Conservation (phyloP, 2,888 invertebrate genomes). For the Lapara coniferarum region DNA sequence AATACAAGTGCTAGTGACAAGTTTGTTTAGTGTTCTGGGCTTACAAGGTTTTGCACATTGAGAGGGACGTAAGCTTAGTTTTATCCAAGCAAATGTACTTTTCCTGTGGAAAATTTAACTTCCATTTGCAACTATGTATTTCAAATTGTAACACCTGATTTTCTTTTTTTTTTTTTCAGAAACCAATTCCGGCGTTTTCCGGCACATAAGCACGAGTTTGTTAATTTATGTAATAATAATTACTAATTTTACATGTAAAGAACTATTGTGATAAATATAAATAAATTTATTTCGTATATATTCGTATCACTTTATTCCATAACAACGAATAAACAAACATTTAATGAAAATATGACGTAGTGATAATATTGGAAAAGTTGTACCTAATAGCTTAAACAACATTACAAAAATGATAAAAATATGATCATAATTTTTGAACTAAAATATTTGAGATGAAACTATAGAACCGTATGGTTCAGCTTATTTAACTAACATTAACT, state of each 20-base stretch:
- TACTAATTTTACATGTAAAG: slow-evolving; percentile 44
- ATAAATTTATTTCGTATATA: slow-evolving; percentile 35
- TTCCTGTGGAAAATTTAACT: too few relatives aligned
- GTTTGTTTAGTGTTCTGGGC: too few relatives aligned
- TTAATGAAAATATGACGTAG: slow-evolving; percentile 6
- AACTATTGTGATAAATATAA: slow-evolving; percentile 52
- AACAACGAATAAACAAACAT: slow-evolving; percentile 21
- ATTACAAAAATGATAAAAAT: slow-evolving; percentile 20
- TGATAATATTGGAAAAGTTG: slow-evolving; percentile 16
- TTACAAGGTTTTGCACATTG: too few relatives aligned
- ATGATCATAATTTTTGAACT: slow-evolving; percentile 13
- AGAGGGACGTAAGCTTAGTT: too few relatives aligned
- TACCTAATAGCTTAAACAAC: slow-evolving; percentile 8
- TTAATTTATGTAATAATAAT: slow-evolving; percentile 40
- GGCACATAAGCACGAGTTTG: slow-evolving; percentile 45
- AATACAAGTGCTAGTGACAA: slow-evolving; percentile 37
- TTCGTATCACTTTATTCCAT: slow-evolving; percentile 24
- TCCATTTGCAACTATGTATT: too few relatives aligned
- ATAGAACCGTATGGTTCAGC: slow-evolving; percentile 3
- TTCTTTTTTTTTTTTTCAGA: slow-evolving; percentile 54
- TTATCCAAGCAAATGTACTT: too few relatives aligned
- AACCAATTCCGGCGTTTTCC: slow-evolving; percentile 53
- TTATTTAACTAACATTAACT: neutral
- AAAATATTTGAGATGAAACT: slow-evolving; percentile 16
- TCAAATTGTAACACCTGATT: too few relatives aligned